These are phyloP conservation scores for Neocrepidodera transversa DNA, from an alignment of 2,888 invertebrate species.

Conservation along the genomic window DNA sequence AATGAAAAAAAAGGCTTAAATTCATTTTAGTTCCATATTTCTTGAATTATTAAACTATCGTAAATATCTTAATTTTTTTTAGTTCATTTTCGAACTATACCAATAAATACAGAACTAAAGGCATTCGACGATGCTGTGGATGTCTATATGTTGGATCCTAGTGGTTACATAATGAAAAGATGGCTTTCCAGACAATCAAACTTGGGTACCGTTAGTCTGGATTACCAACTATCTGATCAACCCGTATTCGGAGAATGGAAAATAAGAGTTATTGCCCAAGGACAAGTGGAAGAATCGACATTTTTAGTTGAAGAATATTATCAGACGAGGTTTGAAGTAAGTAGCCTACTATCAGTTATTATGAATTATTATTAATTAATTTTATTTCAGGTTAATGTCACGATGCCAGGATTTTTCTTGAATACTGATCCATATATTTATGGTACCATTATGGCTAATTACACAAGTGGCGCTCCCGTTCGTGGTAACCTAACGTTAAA, in stretches of 20 bases:
- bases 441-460: constrained; percentile 92
- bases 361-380: not conserved
- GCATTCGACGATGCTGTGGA: constrained; percentile 91
- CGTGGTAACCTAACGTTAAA: constrained; percentile 86
- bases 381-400: constrained; percentile 76
- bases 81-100: constrained; percentile 89
- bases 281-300: constrained; percentile 83
- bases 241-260: constrained; percentile 93
- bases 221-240: constrained; percentile 89
- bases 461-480: constrained; percentile 92
- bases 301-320: constrained; percentile 95
- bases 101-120: constrained; percentile 90
- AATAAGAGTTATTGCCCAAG: constrained; percentile 86
- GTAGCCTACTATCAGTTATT: not conserved
- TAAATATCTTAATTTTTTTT: too few species aligned
- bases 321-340: constrained; percentile 85
- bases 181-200: constrained; percentile 95
- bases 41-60: too few species aligned
- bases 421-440: constrained; percentile 83
- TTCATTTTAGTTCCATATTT: too few species aligned
- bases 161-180: constrained; percentile 84
- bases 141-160: constrained; percentile 90
- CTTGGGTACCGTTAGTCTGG: constrained; percentile 90
- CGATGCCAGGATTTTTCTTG: constrained; percentile 94
- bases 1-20: too few species aligned